phyloP scores from a whole-genome alignment of 2,797 vertebrate species.

The Vespertilio murinus region DNA sequence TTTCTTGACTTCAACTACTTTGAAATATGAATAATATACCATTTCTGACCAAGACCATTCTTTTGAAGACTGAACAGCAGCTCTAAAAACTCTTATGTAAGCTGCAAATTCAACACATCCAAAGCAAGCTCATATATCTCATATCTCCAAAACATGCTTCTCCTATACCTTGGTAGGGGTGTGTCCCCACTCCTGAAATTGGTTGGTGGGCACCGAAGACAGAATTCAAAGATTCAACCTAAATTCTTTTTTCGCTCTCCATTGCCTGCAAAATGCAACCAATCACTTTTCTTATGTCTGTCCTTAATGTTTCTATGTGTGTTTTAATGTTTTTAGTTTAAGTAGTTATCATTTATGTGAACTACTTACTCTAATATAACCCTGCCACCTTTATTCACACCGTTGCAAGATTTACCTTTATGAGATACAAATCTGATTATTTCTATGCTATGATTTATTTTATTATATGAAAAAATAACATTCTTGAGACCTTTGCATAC shows the following conservation, averaged over 20 bases:
- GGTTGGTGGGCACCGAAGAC: not conserved
- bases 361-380: not conserved
- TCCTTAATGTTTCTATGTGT: not conserved
- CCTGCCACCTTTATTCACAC: not conserved
- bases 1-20: not conserved
- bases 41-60: not conserved
- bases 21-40: not conserved
- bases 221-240: not conserved
- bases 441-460: not conserved
- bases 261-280: not conserved
- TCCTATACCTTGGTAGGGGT: not conserved
- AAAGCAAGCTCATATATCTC: not conserved
- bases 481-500: not conserved
- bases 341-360: not conserved
- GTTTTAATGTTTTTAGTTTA: not conserved
- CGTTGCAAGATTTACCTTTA: not conserved
- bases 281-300: not conserved
- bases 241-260: not conserved
- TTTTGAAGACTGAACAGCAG: not conserved
- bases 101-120: not conserved
- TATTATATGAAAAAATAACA: not conserved
- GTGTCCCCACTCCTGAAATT: not conserved
- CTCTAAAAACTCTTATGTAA: not conserved
- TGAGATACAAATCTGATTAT: not conserved
- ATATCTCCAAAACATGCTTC: not conserved